Conservation (phyloP, 2,797 vertebrate species). For the Mormyrus proboscirostris region DNA sequence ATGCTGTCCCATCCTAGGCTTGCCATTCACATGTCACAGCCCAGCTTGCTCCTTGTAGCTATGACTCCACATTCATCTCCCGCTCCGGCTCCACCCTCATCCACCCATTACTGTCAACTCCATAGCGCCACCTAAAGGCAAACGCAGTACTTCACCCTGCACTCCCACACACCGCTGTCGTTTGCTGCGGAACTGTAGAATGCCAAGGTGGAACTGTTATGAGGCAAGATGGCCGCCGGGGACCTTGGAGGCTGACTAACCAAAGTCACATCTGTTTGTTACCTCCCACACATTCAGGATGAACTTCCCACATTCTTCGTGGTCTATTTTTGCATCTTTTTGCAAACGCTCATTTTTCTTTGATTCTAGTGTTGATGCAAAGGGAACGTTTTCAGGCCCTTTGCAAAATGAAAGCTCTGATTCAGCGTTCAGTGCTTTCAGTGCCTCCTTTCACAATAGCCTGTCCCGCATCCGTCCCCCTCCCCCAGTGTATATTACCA, state of each 20-base stretch:
- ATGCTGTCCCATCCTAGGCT: background rate
- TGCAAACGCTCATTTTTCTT: background rate
- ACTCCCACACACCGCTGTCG: background rate
- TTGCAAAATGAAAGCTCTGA: background rate
- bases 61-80: background rate
- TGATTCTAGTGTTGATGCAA: background rate
- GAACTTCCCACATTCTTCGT: conserved; percentile 9
- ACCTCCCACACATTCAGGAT: conserved; percentile 6
- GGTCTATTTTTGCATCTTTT: conserved; percentile 14
- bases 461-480: background rate
- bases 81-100: background rate
- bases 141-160: background rate
- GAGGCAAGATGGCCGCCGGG: conserved; percentile 1
- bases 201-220: background rate
- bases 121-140: background rate
- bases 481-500: background rate
- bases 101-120: background rate
- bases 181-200: background rate
- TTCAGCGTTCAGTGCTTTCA: background rate
- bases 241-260: background rate
- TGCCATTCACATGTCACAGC: background rate
- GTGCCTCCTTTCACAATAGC: background rate
- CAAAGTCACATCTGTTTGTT: conserved; percentile 2
- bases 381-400: background rate
- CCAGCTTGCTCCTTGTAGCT: background rate